Percentiles rank a stretch among this genome's conserved stretches.
Conservation (phyloP, 2,888 invertebrate genomes). For the Druceiella hillmani region DNA sequence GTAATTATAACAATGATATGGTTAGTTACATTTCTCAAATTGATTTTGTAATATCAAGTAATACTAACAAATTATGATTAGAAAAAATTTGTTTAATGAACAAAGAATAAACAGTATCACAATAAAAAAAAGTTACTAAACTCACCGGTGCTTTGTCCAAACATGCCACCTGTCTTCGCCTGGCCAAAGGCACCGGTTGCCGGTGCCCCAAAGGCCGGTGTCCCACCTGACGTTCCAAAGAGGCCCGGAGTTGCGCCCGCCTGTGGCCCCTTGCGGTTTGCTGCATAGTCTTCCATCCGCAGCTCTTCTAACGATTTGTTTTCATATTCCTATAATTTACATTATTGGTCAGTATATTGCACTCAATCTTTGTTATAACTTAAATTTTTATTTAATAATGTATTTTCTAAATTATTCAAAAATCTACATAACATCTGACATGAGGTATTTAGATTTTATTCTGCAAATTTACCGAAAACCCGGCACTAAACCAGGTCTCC, state of each 20-base stretch:
- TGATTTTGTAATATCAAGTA: too few relatives aligned
- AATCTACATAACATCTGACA: neutral
- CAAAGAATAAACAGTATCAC: too few relatives aligned
- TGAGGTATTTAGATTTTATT: too few relatives aligned
- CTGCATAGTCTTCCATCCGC: constrained; percentile 87
- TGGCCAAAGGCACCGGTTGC: too few relatives aligned
- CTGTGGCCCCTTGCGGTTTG: constrained; percentile 77
- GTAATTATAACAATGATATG: too few relatives aligned
- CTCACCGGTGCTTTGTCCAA: constrained; percentile 36
- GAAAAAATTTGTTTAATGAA: constrained; percentile 3
- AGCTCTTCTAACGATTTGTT: constrained; percentile 91
- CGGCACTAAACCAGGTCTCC: too few relatives aligned
- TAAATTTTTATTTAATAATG: too few relatives aligned
- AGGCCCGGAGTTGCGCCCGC: constrained; percentile 36
- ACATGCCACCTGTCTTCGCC: constrained; percentile 39
- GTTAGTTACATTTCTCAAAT: too few relatives aligned
- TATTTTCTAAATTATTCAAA: neutral
- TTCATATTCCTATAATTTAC: constrained; percentile 92
- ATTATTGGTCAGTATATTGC: constrained; percentile 1
- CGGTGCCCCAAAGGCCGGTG: constrained; percentile 47
- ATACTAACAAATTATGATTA: too few relatives aligned
- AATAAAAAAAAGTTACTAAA: too few relatives aligned
- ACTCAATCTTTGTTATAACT: too few relatives aligned
- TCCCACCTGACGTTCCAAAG: constrained; percentile 39
- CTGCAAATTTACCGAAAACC: too few relatives aligned